Conservation (phyloP, 1,140 invertebrate genomes). For the Macrotrachela quadricornifera region DNA sequence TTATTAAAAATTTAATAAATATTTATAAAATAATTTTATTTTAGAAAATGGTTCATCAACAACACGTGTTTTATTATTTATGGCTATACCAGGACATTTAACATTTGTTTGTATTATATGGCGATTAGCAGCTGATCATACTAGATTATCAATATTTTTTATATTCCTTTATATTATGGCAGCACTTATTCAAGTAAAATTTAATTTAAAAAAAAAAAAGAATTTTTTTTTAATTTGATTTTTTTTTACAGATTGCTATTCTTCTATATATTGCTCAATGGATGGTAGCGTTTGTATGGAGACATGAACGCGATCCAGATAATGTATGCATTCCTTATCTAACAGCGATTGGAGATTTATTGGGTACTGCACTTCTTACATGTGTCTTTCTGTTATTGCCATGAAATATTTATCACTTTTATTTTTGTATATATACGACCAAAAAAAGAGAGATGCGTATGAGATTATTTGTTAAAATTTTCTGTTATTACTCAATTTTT, state of each 20-base stretch:
- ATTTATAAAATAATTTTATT: slow-evolving; percentile 1
- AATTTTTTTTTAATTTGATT: background rate
- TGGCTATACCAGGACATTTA: slow-evolving; percentile 76
- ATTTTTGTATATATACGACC: no score
- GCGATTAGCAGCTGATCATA: slow-evolving; percentile 57
- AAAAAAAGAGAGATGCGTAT: no score
- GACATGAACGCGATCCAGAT: slow-evolving; percentile 62
- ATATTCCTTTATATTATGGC: slow-evolving; percentile 55
- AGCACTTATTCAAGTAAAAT: slow-evolving; percentile 41
- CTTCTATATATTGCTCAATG: slow-evolving; percentile 45
- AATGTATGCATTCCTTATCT: slow-evolving; percentile 79
- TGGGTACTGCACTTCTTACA: slow-evolving; percentile 42
- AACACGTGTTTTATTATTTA: slow-evolving; percentile 53
- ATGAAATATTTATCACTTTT: no score
- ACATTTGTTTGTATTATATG: slow-evolving; percentile 69
- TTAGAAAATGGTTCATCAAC: slow-evolving; percentile 35
- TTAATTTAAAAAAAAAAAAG: background rate
- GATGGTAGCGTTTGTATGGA: slow-evolving; percentile 67
- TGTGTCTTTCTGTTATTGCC: background rate
- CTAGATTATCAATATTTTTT: slow-evolving; percentile 52
- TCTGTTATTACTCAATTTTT: no score
- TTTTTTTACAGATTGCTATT: slow-evolving; percentile 8
- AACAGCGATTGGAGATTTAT: slow-evolving; percentile 72
- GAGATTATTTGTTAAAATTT: no score
- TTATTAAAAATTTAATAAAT: no score